Evolutionary conservation across 2,888 invertebrate species (phyloP).

Genomic region (Ochropacha duplaris): DNA sequence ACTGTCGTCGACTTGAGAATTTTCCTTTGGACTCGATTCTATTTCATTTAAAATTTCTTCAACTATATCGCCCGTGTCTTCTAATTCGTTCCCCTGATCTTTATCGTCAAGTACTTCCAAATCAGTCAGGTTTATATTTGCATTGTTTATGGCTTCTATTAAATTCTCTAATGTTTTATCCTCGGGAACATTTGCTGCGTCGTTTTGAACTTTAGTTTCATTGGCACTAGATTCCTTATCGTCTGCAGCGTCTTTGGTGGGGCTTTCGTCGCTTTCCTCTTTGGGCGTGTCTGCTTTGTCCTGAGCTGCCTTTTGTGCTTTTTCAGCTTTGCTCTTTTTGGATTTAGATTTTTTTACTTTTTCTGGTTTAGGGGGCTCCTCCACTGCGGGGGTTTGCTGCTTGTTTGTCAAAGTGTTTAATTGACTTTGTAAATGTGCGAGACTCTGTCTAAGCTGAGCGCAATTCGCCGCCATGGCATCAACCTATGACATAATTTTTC

Average conservation of each 20-base stretch:
- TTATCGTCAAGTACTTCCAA: slow-evolving; percentile 49
- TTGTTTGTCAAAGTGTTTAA: slow-evolving; percentile 73
- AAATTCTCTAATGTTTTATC: slow-evolving; percentile 61
- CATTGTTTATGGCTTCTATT: slow-evolving; percentile 63
- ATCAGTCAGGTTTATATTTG: slow-evolving; percentile 60
- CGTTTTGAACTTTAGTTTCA: slow-evolving; percentile 30
- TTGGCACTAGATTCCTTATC: slow-evolving; percentile 28
- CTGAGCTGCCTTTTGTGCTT: slow-evolving; percentile 40
- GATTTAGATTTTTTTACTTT: slow-evolving; percentile 70
- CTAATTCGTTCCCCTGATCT: slow-evolving; percentile 27
- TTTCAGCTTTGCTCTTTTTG: slow-evolving; percentile 57
- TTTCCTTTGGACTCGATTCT: slow-evolving; percentile 17
- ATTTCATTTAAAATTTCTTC: slow-evolving; percentile 30
- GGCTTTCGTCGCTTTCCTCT: slow-evolving; percentile 32
- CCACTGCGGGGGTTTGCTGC: slow-evolving; percentile 39
- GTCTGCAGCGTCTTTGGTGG: slow-evolving; percentile 25
- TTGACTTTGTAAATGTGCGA: slow-evolving; percentile 83
- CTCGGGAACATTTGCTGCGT: slow-evolving; percentile 21
- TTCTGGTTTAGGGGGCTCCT: slow-evolving; percentile 63
- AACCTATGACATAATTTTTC: slow-evolving; percentile 53
- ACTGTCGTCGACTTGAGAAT: slow-evolving; percentile 2
- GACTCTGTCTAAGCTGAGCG: slow-evolving; percentile 82
- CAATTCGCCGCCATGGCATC: slow-evolving; percentile 85
- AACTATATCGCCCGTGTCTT: slow-evolving; percentile 20
- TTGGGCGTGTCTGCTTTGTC: slow-evolving; percentile 26